Base-by-base conservation (phyloP, 30 jellyfish, hydroid and myxozoan species). In the Catostylus mosaicus region DNA sequence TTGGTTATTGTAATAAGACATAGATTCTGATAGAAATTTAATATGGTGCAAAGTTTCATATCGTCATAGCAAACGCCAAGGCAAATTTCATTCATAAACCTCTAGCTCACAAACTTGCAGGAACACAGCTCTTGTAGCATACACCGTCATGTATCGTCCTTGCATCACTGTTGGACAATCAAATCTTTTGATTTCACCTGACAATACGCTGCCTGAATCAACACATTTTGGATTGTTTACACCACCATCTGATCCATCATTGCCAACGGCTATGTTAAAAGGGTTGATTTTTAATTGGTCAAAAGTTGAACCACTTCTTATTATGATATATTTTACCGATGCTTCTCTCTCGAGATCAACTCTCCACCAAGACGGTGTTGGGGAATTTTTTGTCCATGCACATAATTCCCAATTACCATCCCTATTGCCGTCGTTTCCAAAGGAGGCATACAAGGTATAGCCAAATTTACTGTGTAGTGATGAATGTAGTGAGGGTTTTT, bases 81-180 rank as follows among this genome's bases (percentile, higher is more conserved):
- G n/a, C n/a, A n/a, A n/a, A n/a, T n/a, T n/a, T 40, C 23, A 59
- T 67, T 40, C 80, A 67, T 67, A 31, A 33, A 67, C 80, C 61
- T 67, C 80, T n/a, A 67, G 80, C 61, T 67, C 80, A 33, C 80
- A 67, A 4, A 67, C 34, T n/a, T 33, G 38, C 3, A 67, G 61
- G 22, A 1, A 36, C 34, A 23, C 18, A 20, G 3, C 0, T 34
- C 80, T 61, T 2, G 20, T 29, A 9, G 26, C 30, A 19, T 1
- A n/a, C 34, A 67, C 61, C 12, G 80, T 34, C 35, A 67, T 62
- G 11, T 67, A 67, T 22, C 80, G 30, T 16, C 80, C 80, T 30
- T 6, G 80, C 80, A 67, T 19, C 80, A 30, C 32, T 27, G 33
- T 40, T 22, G 80, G 80, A 10, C 63, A 67, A 16, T 33, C 10